Evolutionary conservation across 2,113 vertebrate genomes (phyloP), one percentile per base, ranked within the genome.

Genomic region (Leucopsar rothschildi): DNA sequence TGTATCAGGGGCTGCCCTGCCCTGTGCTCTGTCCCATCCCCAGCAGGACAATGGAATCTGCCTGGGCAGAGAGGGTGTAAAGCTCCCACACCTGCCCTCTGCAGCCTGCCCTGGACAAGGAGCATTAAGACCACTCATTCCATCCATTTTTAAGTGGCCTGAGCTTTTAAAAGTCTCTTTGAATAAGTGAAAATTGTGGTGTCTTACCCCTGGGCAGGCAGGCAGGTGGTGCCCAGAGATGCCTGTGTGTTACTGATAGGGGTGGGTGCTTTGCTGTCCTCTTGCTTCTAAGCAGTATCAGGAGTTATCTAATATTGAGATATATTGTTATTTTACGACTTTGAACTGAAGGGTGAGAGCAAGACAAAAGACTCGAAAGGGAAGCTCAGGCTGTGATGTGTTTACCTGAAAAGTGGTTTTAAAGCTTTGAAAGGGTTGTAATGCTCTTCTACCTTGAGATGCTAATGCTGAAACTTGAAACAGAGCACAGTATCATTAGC

Each of bases 401-500:
- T 92, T 92, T 94, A 63, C 0, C 11, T 53, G 90, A 37, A 83
- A 88, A 93, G 76, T 64, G 71, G 25, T 69, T 94, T 94, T 90
- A 85, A 92, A 78, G 85, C 90, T 86, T 95, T 88, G 72, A 92
- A 75, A 94, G 56, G 75, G 31, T 82, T 90, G 85, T 83, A 81
- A 92, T 94, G 85, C 88, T 86, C 86, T 84, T 86, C 80, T 88
- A 50, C 93, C 92, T 89, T 84, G 77, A 87, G 81, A 87, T 92
- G 90, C 83, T 95, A 96, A 93, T 86, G 93, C 79, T 61, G 87
- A 20, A 88, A 75, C 92, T 93, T 96, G 94, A 96, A 96, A 92
- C 60, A 15, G 37, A 70, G 70, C 79, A 65, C 84, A 72, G 66
- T 79, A 92, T 92, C 91, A 75, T 87, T 93, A 95, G 93, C 95